Evolutionary conservation across 1,140 invertebrate species (phyloP).

Genomic region (Bombyx mandarina): DNA sequence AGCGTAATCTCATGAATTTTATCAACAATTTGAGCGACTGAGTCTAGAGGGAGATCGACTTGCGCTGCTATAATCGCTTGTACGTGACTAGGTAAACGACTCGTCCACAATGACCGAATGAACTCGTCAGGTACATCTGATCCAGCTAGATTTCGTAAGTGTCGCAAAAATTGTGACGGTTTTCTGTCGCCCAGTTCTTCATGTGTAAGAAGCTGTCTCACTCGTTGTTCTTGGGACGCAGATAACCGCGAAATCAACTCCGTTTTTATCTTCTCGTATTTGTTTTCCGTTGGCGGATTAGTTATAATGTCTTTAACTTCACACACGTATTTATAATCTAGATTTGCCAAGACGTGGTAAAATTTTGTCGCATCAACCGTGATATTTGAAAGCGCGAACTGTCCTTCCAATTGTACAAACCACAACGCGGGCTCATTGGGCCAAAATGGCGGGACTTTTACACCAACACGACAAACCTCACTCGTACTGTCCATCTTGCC

Average conservation of each 20-base stretch:
- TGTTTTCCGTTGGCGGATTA: constrained; percentile 5
- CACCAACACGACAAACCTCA: not conserved
- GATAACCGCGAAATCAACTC: constrained; percentile 12
- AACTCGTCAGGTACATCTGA: not conserved
- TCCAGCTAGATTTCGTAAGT: not conserved
- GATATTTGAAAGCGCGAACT: constrained; percentile 11
- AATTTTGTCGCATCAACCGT: constrained; percentile 17
- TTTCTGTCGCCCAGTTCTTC: constrained; percentile 12
- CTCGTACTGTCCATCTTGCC: no score
- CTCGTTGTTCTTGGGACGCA: constrained; percentile 7
- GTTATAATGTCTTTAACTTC: constrained; percentile 11
- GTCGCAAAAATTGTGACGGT: constrained; percentile 10
- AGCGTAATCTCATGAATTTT: not conserved
- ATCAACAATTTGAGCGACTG: not conserved
- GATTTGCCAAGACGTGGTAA: constrained; percentile 9
- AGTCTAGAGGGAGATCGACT: not conserved
- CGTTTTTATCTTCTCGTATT: constrained; percentile 10
- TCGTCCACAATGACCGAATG: not conserved
- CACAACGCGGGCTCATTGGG: constrained; percentile 3
- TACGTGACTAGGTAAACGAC: not conserved
- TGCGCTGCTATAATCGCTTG: not conserved
- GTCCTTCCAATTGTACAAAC: constrained; percentile 8
- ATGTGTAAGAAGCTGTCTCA: constrained; percentile 7
- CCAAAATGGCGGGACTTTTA: constrained; percentile 20
- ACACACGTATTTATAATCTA: constrained; percentile 4